phyloP scores from a whole-genome alignment of 2,888 invertebrate species.

The Drosophila rellima region DNA sequence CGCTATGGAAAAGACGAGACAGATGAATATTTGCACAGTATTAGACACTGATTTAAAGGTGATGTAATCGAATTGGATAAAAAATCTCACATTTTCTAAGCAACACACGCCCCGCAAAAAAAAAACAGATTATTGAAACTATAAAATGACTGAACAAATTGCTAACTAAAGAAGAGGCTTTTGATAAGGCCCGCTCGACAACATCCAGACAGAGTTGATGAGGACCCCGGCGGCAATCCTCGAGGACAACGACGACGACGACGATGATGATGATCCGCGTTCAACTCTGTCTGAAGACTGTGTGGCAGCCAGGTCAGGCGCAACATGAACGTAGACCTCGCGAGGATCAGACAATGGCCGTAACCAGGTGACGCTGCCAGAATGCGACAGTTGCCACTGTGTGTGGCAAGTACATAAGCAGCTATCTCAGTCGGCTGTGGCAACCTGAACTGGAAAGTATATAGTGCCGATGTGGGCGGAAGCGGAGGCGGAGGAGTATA shows the following conservation, averaged over 20 bases:
- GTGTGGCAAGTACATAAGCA: conserved; percentile 60
- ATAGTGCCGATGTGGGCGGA: background rate
- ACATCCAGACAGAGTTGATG: conserved; percentile 85
- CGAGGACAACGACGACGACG: conserved; percentile 70
- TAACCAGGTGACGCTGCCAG: conserved; percentile 48
- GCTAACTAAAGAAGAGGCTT: conserved; percentile 46
- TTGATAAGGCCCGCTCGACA: conserved; percentile 66
- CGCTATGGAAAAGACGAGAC: conserved; percentile 46
- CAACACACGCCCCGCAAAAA: conserved; percentile 67
- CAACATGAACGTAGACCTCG: conserved; percentile 44
- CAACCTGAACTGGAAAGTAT: conserved; percentile 29
- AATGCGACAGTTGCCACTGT: conserved; percentile 42
- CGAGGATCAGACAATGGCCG: conserved; percentile 69
- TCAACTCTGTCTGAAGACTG: conserved; percentile 86
- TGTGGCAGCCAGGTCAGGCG: conserved; percentile 53
- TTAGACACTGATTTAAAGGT: conserved; percentile 20
- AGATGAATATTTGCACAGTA: background rate
- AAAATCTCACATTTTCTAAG: conserved; percentile 54
- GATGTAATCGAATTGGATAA: conserved; percentile 5
- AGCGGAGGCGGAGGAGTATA: background rate
- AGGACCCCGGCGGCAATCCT: conserved; percentile 67
- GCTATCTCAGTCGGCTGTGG: conserved; percentile 52
- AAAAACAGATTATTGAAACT: conserved; percentile 6
- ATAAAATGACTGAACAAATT: conserved; percentile 26
- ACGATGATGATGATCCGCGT: conserved; percentile 74